phyloP scores from a whole-genome alignment of 2,797 vertebrate species.

The Clarias platycephalus region DNA sequence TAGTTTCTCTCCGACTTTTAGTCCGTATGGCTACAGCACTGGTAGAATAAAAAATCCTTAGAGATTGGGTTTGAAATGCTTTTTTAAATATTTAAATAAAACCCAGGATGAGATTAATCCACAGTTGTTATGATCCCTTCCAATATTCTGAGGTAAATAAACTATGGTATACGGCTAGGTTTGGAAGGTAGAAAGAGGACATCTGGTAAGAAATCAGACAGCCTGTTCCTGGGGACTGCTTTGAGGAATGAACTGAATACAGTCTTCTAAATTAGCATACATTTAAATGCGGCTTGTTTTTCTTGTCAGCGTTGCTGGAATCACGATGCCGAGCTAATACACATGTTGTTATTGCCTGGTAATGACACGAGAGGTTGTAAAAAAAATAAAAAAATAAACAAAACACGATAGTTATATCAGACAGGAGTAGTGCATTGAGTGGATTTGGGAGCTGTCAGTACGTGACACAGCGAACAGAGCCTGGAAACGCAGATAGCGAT shows the following conservation, averaged over 20 bases:
- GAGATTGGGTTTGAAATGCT: neutral
- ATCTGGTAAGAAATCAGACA: neutral
- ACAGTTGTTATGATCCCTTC: neutral
- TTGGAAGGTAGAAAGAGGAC: neutral
- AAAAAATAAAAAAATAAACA: neutral
- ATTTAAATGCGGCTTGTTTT: slow-evolving; percentile 3
- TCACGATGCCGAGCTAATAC: neutral
- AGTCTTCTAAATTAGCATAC: neutral
- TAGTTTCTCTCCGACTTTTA: neutral
- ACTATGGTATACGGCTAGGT: neutral
- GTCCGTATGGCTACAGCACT: neutral
- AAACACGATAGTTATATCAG: slow-evolving; percentile 7
- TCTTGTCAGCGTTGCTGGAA: slow-evolving; percentile 10
- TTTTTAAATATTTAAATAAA: neutral
- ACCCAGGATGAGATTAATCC: neutral
- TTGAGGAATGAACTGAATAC: neutral
- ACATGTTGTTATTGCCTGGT: slow-evolving; percentile 11
- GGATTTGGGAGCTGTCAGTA: slow-evolving; percentile 37
- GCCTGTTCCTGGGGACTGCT: neutral
- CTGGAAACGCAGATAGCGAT: slow-evolving; percentile 43
- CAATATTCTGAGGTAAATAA: neutral
- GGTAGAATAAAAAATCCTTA: neutral
- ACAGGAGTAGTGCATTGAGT: neutral
- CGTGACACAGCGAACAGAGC: slow-evolving; percentile 21
- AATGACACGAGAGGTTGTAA: slow-evolving; percentile 6